These are phyloP conservation scores for Pomatorhinus ruficollis DNA, from an alignment of 2,113 vertebrate genomes.

Conservation along the genomic window DNA sequence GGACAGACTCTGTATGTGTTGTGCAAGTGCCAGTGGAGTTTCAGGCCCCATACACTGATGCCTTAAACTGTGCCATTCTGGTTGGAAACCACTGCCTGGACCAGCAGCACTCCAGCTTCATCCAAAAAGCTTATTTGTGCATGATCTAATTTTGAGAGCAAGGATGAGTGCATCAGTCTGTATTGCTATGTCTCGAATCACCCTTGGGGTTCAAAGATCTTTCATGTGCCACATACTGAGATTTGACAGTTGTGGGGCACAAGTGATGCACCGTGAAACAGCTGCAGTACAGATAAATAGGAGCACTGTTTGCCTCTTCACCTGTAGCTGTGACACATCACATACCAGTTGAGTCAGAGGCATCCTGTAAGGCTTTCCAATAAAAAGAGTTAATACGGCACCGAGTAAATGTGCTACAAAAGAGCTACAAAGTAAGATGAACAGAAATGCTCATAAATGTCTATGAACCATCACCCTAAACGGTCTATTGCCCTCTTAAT, in stretches of 20 bases:
- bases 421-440: neutral
- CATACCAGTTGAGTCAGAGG: neutral
- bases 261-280: neutral
- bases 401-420: neutral
- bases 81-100: neutral
- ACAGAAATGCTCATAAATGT: neutral
- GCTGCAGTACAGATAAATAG: neutral
- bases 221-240: neutral
- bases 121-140: neutral
- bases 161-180: neutral
- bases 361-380: neutral
- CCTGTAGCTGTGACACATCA: neutral
- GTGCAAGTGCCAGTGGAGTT: neutral
- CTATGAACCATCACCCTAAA: neutral
- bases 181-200: neutral
- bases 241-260: neutral
- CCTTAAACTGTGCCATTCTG: neutral
- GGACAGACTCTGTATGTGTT: neutral
- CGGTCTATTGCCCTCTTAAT: neutral
- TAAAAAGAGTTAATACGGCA: neutral
- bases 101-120: neutral
- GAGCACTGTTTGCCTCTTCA: neutral
- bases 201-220: neutral
- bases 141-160: neutral
- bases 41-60: neutral